Evolutionary conservation across 1,140 invertebrate genomes (phyloP).

Genomic region (Fopius arisanus): DNA sequence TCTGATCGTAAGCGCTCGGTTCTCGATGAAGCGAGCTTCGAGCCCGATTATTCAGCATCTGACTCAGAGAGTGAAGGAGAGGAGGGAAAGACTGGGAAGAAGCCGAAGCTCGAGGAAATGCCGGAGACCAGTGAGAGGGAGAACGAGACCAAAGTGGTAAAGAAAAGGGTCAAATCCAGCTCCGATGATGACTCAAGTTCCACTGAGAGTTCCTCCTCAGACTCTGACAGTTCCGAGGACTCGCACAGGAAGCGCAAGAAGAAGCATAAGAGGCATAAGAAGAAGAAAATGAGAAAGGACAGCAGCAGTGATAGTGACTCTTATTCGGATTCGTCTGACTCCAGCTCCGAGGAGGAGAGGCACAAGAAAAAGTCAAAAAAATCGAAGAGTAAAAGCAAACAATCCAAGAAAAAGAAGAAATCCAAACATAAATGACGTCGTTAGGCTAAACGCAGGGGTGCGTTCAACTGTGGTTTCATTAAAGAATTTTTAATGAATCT

Average conservation of each 20-base stretch:
- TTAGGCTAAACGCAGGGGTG: constrained; percentile 33
- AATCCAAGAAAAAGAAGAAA: constrained; percentile 67
- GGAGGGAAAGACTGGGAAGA: constrained; percentile 43
- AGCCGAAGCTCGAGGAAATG: constrained; percentile 27
- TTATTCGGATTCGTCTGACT: constrained; percentile 59
- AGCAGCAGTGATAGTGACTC: constrained; percentile 56
- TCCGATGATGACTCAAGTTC: constrained; percentile 53
- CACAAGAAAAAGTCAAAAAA: constrained; percentile 65
- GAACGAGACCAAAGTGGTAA: constrained; percentile 46
- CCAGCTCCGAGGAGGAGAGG: constrained; percentile 62
- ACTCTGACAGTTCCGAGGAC: constrained; percentile 59
- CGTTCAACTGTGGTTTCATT: neutral
- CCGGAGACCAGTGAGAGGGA: constrained; percentile 36
- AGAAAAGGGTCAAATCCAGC: constrained; percentile 48
- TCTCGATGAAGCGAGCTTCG: constrained; percentile 76
- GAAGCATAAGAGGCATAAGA: constrained; percentile 61
- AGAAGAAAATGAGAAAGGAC: constrained; percentile 54
- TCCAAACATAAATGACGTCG: constrained; percentile 64
- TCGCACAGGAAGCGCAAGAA: constrained; percentile 59
- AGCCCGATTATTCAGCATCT: constrained; percentile 75
- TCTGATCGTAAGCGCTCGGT: constrained; percentile 72
- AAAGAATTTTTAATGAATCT: constrained; percentile 17
- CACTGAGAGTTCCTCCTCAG: constrained; percentile 43
- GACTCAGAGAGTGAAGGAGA: constrained; percentile 65
- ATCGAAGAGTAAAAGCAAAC: constrained; percentile 61